These are phyloP conservation scores for Leguminivora glycinivorella DNA, from an alignment of 1,140 invertebrate species.

Conservation along the genomic window DNA sequence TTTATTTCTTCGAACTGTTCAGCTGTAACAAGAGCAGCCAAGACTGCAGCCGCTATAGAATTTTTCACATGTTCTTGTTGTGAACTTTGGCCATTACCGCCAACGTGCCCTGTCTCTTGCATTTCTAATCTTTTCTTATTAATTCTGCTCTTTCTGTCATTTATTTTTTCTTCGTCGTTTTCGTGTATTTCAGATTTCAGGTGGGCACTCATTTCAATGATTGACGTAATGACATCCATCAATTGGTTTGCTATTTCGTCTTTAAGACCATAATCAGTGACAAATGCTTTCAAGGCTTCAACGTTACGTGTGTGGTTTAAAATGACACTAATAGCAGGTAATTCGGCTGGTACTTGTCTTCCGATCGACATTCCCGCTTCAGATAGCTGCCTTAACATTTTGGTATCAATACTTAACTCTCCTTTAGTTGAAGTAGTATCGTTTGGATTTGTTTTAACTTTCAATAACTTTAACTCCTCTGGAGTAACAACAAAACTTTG, in stretches of 20 bases:
- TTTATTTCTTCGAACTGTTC: conserved; percentile 74
- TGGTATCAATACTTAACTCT: conserved; percentile 83
- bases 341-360: conserved; percentile 81
- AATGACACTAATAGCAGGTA: conserved; percentile 82
- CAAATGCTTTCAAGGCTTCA: conserved; percentile 74
- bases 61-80: conserved; percentile 76
- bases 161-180: conserved; percentile 45
- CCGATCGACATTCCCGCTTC: conserved; percentile 85
- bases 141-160: conserved; percentile 52
- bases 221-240: conserved; percentile 75
- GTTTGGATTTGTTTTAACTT: conserved; percentile 80
- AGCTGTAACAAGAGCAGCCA: conserved; percentile 79
- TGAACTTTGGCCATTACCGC: conserved; percentile 49
- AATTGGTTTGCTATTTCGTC: conserved; percentile 77
- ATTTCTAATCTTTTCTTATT: conserved; percentile 56
- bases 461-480: conserved; percentile 83
- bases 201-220: conserved; percentile 77
- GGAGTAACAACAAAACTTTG: conserved; percentile 87
- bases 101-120: conserved; percentile 41
- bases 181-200: conserved; percentile 67
- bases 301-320: conserved; percentile 79
- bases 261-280: conserved; percentile 76
- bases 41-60: conserved; percentile 80
- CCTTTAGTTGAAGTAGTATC: conserved; percentile 79
- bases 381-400: conserved; percentile 84